Evolutionary conservation across 2,888 invertebrate species (phyloP), one percentile per base, ranked within the genome.

Genomic region (Nemurella pictetii): DNA sequence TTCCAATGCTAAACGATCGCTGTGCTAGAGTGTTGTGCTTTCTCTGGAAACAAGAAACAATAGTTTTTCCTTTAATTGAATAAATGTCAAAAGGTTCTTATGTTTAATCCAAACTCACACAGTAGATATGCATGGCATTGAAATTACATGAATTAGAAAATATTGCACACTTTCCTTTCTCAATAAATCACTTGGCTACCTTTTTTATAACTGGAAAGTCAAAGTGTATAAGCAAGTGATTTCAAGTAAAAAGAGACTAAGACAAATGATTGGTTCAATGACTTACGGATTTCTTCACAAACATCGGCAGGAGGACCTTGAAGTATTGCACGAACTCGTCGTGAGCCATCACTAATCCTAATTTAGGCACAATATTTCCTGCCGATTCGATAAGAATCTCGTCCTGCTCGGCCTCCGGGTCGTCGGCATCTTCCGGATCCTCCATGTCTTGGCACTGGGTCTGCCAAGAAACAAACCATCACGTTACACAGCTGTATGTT

Each of bases 311-410:
- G 26, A 94, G 90, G 84, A 92, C 92, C 28, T 93, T 92, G 88
- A 96, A 95, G 89, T 94, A 94, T n/a, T 93, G 89, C 0, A 92
- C 91, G 89, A 95, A 96, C 85, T 93, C 92, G 86, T 94, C 93
- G 0, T 94, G 92, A 0, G 92, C 89, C 87, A 95, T 90, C 0
- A 94, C 93, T 87, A 93, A 93, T 35, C 95, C 95, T 88, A 95
- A 93, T 86, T 92, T 91, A 0, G 95, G 94, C 83, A 96, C 91
- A 35, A 96, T 92, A 88, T 96, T 95, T 7, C 95, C 95, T 0
- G 95, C 96, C 87, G 93, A 94, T 89, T 96, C 95, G 80, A 95
- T 90, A 83, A 96, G 90, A 88, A 95, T 90, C 88, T 94, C 94
- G 87, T 95, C 95, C 87, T 93, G 94, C 90, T 96, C 96, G 0